These are phyloP conservation scores for Clarias platycephalus DNA, from an alignment of 2,797 vertebrate genomes.

Conservation along the genomic window DNA sequence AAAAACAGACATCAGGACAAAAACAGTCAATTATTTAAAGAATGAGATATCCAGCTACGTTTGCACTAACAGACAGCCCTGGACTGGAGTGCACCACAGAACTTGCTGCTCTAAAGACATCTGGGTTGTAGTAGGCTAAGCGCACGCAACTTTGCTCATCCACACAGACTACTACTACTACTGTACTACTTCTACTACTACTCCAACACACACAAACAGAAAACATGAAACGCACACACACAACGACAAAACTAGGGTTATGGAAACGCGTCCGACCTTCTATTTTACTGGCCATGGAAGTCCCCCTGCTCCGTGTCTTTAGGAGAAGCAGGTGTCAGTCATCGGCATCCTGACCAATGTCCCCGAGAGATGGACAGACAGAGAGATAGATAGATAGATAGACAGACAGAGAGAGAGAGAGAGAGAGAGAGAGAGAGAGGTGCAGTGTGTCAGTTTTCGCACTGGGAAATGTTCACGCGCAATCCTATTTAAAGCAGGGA, in stretches of 20 bases:
- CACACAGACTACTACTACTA: constrained; percentile 29
- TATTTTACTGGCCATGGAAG: constrained; percentile 80
- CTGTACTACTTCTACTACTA: constrained; percentile 14
- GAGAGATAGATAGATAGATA: constrained; percentile 2
- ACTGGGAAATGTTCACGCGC: constrained; percentile 20
- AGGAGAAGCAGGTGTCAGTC: constrained; percentile 75
- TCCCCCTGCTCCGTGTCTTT: constrained; percentile 74
- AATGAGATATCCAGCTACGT: neutral
- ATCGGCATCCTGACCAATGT: constrained; percentile 73
- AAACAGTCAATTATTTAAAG: neutral
- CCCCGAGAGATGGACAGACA: neutral
- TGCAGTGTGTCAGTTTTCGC: constrained; percentile 49
- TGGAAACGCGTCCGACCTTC: constrained; percentile 75
- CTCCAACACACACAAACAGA: constrained; percentile 29
- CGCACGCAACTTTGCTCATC: constrained; percentile 40
- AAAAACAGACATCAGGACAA: neutral
- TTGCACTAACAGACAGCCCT: neutral
- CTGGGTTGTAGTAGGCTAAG: constrained; percentile 34
- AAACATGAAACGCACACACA: constrained; percentile 28
- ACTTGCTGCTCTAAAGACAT: constrained; percentile 33
- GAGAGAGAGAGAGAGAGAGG: constrained; percentile 6
- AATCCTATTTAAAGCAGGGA: constrained; percentile 17
- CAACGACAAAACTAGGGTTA: constrained; percentile 36
- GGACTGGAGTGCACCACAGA: constrained; percentile 20
- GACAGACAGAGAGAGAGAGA: neutral